phyloP scores from a whole-genome alignment of 2,888 invertebrate species.

The Phaonia tiefii region DNA sequence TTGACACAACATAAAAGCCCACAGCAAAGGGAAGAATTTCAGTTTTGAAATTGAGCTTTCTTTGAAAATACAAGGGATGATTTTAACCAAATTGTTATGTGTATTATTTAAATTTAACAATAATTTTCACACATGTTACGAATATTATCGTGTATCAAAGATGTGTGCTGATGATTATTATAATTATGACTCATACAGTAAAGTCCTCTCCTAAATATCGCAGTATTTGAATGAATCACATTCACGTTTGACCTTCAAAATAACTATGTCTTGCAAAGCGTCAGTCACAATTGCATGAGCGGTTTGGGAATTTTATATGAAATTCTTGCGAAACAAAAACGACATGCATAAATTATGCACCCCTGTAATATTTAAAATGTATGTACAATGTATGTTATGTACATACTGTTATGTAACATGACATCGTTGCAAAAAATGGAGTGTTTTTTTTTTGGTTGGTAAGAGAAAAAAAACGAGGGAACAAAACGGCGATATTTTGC shows the following conservation, averaged over 20 bases:
- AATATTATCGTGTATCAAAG: neutral
- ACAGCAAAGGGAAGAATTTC: neutral
- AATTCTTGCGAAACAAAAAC: neutral
- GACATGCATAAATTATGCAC: conserved; percentile 32
- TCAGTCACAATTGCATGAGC: neutral
- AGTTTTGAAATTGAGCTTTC: neutral
- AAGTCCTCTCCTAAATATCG: neutral
- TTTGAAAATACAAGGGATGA: conserved; percentile 19
- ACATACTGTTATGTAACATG: conserved; percentile 37
- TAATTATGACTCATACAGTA: conserved; percentile 29
- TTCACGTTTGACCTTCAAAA: conserved; percentile 62
- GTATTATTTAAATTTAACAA: conserved; percentile 6
- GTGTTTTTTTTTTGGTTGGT: conserved; percentile 14
- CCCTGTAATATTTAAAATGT: neutral
- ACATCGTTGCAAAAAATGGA: conserved; percentile 12
- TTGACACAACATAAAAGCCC: neutral
- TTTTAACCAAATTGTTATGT: conserved; percentile 4
- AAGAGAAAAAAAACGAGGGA: conserved; percentile 22
- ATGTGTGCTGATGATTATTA: conserved; percentile 31
- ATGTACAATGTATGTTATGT: neutral
- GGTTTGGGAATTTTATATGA: conserved; percentile 20
- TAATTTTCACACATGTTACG: conserved; percentile 38
- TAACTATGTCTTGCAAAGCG: neutral
- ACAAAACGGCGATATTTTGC: conserved; percentile 18
- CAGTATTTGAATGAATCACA: conserved; percentile 56